A percentile compares a stretch with the other conserved stretches of the same genome.
These are phyloP conservation scores for Ormyrus nitidulus DNA, from an alignment of 2,888 invertebrate species.

Conservation along the genomic window DNA sequence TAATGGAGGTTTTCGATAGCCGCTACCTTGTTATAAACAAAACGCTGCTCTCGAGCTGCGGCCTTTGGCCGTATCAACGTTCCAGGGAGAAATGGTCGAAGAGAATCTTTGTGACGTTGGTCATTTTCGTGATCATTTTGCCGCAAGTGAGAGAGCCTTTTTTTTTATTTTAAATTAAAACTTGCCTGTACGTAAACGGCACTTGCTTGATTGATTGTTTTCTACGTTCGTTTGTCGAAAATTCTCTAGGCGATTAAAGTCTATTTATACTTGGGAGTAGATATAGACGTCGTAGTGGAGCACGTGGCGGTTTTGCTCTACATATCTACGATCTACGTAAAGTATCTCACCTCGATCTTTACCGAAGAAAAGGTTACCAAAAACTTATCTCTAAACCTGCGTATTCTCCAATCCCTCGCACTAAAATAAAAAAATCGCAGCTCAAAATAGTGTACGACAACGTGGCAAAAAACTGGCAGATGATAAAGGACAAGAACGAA, in stretches of 20 bases:
- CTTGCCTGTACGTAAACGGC: too few relatives aligned
- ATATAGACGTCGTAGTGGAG: not conserved
- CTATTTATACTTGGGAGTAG: too few relatives aligned
- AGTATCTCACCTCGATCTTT: not conserved
- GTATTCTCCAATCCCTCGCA: too few relatives aligned
- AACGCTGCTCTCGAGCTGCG: not conserved
- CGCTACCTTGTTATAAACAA: not conserved
- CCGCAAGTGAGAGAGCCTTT: too few relatives aligned
- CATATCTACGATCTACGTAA: not conserved
- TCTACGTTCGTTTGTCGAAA: too few relatives aligned
- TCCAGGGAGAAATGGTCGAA: not conserved
- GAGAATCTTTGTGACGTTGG: not conserved
- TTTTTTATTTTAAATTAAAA: too few relatives aligned
- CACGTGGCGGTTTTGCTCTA: not conserved
- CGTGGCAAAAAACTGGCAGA: conserved; percentile 10
- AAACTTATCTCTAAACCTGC: not conserved
- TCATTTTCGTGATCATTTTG: too few relatives aligned
- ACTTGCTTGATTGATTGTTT: too few relatives aligned
- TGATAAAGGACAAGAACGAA: not conserved
- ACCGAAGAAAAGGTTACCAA: not conserved
- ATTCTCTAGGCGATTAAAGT: too few relatives aligned
- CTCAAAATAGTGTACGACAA: not conserved
- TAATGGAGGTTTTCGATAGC: not conserved
- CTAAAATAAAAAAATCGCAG: not conserved
- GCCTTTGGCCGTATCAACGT: conserved; percentile 3